Base-by-base conservation (phyloP, 1,140 invertebrate species). In the Wiebesia pumilae region DNA sequence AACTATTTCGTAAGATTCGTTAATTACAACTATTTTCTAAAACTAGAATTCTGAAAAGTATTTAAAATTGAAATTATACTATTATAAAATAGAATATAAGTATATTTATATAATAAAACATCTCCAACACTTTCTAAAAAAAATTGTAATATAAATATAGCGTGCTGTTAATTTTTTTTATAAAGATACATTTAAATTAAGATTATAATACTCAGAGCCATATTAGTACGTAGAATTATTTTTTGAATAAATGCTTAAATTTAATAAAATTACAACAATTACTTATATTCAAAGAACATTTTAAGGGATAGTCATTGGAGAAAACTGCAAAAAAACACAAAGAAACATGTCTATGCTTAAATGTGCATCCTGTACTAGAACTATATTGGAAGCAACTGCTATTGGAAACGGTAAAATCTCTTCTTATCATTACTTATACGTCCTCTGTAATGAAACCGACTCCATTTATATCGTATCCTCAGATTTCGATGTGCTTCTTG, bases 361-460 rank as follows among this genome's bases (percentile, higher is more conserved):
- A 58, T 19, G 3, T 19, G 19, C 27, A 33, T 9, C 14, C 27
- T 30, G n/a, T 67, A 67, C n/a, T 67, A 33, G n/a, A n/a, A n/a
- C n/a, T n/a, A n/a, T n/a, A 47, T 47, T 47, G 43, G 6, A 47
- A 35, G 16, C 30, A 65, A 35, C 1, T 3, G 30, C 81, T 71
- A 83, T 83, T 43, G n/a, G 7, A 69, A 83, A 73, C 67, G 47
- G 67, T 83, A 67, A 83, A 71, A 51, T 73, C 43, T 33, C 16
- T 33, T 16, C 3, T 24, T 7, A n/a, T 47, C 27, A 12, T 10
- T 77, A 3, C 40, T 27, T 4, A 43, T 14, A 3, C 40, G 19
- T 51, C 6, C 30, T 14, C 21, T 1, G 67, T 7, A 0, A 4
- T 14, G 30, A 69, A 19, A 75, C 71, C 30, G 12, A 9, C n/a